Conservation (phyloP, 2,113 vertebrate species). For the Python bivittatus region DNA sequence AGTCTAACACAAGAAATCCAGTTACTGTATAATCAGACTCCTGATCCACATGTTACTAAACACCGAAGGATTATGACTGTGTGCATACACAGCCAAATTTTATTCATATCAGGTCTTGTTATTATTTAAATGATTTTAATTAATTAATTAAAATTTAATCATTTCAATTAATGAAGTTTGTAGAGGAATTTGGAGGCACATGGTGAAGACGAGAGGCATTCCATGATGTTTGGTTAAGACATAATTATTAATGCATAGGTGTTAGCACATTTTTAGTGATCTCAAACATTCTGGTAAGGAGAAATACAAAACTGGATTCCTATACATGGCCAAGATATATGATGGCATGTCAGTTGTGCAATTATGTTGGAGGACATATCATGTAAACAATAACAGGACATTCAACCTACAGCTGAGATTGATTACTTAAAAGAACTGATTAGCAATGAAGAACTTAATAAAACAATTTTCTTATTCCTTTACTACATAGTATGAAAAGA, state of each 20-base stretch:
- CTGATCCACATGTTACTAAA: not conserved
- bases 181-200: not conserved
- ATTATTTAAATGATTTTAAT: not conserved
- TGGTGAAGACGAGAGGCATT: not conserved
- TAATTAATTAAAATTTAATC: not conserved
- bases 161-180: not conserved
- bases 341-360: not conserved
- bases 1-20: not conserved
- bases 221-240: not conserved
- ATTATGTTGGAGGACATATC: not conserved
- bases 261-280: not conserved
- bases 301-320: not conserved
- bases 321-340: not conserved
- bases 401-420: not conserved
- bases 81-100: not conserved
- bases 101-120: not conserved
- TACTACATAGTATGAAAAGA: not conserved
- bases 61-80: not conserved
- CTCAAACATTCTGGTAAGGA: not conserved
- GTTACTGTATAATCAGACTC: not conserved
- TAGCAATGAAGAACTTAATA: slow-evolving; percentile 1
- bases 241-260: not conserved
- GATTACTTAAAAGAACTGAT: slow-evolving; percentile 17
- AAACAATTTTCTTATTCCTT: not conserved
- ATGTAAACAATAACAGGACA: not conserved